Conservation (phyloP, 2,888 invertebrate genomes). For the Argyra leucocephala region DNA sequence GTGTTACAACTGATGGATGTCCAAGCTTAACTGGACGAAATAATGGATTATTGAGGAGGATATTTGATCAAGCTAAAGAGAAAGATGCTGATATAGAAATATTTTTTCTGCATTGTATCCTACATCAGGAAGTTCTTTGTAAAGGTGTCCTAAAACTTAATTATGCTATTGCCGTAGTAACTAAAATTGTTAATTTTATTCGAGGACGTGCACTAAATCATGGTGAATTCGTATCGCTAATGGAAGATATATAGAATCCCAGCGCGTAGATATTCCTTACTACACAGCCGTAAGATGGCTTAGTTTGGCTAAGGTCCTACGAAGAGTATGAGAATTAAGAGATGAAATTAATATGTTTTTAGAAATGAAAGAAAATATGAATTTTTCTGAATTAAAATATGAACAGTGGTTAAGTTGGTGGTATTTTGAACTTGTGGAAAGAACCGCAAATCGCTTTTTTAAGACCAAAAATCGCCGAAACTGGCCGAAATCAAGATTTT, state of each 20-base stretch:
- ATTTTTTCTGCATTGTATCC: not conserved
- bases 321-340: too few relatives aligned
- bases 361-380: too few relatives aligned
- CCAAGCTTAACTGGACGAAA: not conserved
- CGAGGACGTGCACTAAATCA: not conserved
- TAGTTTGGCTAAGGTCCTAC: too few relatives aligned
- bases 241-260: slow-evolving; percentile 5
- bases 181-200: not conserved
- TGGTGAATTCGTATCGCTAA: not conserved
- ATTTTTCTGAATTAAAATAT: too few relatives aligned
- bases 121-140: not conserved
- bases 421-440: too few relatives aligned
- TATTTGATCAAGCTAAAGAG: not conserved
- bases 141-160: slow-evolving; percentile 5
- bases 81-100: not conserved
- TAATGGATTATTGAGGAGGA: not conserved
- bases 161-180: not conserved
- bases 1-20: not conserved
- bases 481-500: too few relatives aligned
- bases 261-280: too few relatives aligned
- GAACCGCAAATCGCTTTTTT: too few relatives aligned
- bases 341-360: too few relatives aligned
- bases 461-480: too few relatives aligned
- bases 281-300: too few relatives aligned
- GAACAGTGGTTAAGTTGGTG: too few relatives aligned